These are phyloP conservation scores for Calidris pugnax DNA, from an alignment of 2,113 vertebrate genomes.

Conservation along the genomic window DNA sequence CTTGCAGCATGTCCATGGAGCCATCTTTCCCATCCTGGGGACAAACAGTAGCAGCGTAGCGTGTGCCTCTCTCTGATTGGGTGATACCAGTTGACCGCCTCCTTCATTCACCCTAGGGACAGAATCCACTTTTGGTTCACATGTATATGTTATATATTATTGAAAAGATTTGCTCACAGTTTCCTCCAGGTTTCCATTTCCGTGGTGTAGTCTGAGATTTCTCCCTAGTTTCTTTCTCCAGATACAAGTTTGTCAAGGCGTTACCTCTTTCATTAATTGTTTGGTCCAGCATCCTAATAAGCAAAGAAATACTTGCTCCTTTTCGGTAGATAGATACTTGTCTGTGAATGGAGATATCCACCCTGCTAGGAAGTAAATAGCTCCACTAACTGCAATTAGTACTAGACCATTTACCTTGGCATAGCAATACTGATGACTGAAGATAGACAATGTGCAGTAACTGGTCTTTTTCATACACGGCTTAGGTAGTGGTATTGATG, in stretches of 20 bases:
- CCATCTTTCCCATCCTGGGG: neutral
- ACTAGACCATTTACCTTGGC: neutral
- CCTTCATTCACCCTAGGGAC: neutral
- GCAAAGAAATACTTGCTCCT: neutral
- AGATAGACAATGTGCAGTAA: neutral
- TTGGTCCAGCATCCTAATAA: neutral
- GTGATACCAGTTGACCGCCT: neutral
- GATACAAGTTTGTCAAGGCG: neutral
- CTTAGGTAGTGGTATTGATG: neutral
- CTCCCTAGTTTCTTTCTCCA: neutral
- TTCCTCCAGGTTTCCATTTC: neutral
- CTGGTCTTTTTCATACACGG: neutral
- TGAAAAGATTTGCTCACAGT: neutral
- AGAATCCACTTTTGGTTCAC: neutral
- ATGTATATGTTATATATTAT: neutral
- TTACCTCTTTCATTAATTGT: neutral
- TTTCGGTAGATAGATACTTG: neutral
- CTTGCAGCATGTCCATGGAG: neutral
- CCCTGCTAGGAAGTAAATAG: neutral
- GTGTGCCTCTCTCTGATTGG: neutral
- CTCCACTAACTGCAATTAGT: neutral
- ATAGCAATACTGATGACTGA: neutral
- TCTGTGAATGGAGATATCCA: neutral
- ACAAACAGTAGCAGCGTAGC: neutral
- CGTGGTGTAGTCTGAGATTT: neutral